Conservation (phyloP, 2,888 invertebrate species). For the Ischnus inquisitorius region DNA sequence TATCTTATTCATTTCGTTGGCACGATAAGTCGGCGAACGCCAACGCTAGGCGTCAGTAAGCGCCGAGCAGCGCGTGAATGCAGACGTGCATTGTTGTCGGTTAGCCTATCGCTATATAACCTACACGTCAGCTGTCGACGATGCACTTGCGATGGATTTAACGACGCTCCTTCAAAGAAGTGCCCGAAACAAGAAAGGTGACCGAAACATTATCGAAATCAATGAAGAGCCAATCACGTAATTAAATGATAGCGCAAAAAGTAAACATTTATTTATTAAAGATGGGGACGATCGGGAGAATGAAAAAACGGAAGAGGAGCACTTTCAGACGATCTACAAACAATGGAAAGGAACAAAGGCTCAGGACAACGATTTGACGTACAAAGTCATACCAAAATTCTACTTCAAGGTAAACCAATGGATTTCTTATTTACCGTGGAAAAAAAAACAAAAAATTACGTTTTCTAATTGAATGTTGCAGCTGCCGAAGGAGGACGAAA, state of each 20-base stretch:
- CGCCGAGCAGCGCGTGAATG: not conserved
- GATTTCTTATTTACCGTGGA: not conserved
- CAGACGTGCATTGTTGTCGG: not conserved
- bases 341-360: constrained; percentile 86
- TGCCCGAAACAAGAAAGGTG: constrained; percentile 73
- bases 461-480: constrained; percentile 64
- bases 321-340: constrained; percentile 87
- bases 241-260: not conserved
- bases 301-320: constrained; percentile 85
- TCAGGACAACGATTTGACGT: constrained; percentile 85
- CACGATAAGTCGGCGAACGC: not conserved
- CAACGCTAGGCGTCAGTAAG: not conserved
- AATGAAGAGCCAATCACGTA: not conserved
- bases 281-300: constrained; percentile 68
- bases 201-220: constrained; percentile 27
- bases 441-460: not conserved
- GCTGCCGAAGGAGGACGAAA: constrained; percentile 92
- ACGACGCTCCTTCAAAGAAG: constrained; percentile 74
- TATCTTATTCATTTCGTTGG: not conserved
- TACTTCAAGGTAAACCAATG: constrained; percentile 87
- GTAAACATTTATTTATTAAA: constrained; percentile 49
- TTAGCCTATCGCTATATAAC: not conserved
- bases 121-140: constrained; percentile 31
- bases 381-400: constrained; percentile 91
- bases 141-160: constrained; percentile 75